Base-by-base conservation (phyloP, 2,888 invertebrate species). In the Charanyca ferruginea region DNA sequence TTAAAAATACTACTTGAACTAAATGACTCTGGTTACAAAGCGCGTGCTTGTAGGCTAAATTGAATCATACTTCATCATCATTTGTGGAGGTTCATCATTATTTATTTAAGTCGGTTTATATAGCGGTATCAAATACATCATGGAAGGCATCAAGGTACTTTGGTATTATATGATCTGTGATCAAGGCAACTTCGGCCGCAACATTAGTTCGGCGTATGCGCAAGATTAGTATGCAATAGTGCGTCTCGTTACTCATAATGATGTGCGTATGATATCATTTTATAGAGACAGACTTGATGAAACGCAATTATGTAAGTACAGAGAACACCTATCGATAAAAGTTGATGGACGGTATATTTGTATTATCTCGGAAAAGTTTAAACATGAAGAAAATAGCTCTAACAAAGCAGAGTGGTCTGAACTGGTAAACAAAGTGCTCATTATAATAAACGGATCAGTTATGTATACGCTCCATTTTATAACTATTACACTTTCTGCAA, bases 221-320 rank as follows among this genome's bases (percentile, higher is more conserved):
- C 69, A 59, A 79, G 79, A 88, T 88, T 89, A 86, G 80, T 87
- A 88, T 87, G 86, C 87, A 83, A 81, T 84, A 84, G 79, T 65
- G 80, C 62, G 74, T 65, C 81, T 87, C 83, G 80, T 86, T 87
- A 87, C 78, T 79, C 79, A 84, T 87, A 85, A 85, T 86, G 85
- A 89, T 84, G 85, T 67, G 78, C 74, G 78, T 81, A 87, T 88
- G 86, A 87, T 88, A 86, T 89, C 86, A 88, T 80, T 84, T 79
- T 84, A 87, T 84, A 80, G 82, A 76, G 62, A 53, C 59, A 51
- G 80, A 82, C 76, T 87, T 85, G 80, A 83, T 83, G 78, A 86
- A 73, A 63, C 48, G 73, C 57, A 57, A 59, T 74, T 64, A 80
- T 75, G 62, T 78, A 74, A 66, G 66, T 61, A 52, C 64, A 45